Percentiles rank a stretch among this genome's conserved stretches.
Conservation (phyloP, 2,113 vertebrate species). For the Manacus vitellinus region DNA sequence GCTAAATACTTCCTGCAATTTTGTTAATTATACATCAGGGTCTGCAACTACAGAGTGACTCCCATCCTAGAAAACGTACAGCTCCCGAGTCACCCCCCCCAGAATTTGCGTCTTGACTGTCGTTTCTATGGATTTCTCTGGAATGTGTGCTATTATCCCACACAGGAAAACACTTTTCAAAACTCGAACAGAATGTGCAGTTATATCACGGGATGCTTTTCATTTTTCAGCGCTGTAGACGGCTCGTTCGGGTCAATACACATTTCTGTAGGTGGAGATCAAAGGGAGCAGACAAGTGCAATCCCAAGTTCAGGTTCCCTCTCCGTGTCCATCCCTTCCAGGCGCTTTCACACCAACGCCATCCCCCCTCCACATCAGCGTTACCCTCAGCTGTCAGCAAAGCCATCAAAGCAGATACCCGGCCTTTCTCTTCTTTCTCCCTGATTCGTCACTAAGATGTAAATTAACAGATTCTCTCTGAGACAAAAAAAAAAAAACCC, state of each 20-base stretch:
- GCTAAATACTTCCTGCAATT: conserved; percentile 45
- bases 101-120: neutral
- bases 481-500: neutral
- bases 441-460: neutral
- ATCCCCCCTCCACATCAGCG: neutral
- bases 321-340: neutral
- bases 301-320: neutral
- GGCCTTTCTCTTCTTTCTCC: neutral
- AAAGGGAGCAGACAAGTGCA: neutral
- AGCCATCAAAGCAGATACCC: neutral
- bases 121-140: neutral
- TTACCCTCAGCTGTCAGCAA: neutral
- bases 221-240: accelerated
- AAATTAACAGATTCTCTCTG: neutral
- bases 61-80: neutral
- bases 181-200: neutral
- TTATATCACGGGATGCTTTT: too few species aligned
- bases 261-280: neutral
- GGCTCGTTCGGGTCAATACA: neutral
- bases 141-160: neutral
- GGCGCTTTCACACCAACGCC: neutral
- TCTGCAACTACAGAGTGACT: neutral
- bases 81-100: neutral
- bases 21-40: neutral
- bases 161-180: neutral